A percentile compares a stretch with the other conserved stretches of the same genome.
Conservation (phyloP, 2,888 invertebrate genomes). For the Apomyelois bistriatella region DNA sequence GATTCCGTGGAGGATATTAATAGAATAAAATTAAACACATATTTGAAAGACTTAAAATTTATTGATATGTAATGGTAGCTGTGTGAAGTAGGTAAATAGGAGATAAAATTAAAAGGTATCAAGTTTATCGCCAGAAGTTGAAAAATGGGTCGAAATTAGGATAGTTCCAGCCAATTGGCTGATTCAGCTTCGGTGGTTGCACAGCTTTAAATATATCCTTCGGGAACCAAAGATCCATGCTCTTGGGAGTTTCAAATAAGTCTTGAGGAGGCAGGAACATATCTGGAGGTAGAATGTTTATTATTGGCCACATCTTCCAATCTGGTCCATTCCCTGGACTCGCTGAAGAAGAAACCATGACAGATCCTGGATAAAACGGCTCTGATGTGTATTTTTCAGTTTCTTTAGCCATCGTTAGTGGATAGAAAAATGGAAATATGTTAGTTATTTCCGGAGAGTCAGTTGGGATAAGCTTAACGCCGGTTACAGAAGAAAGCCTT, state of each 20-base stretch:
- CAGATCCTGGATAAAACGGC: constrained; percentile 45
- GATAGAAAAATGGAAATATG: constrained; percentile 23
- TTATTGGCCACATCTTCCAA: constrained; percentile 23
- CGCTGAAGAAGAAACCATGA: constrained; percentile 45
- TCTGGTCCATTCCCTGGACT: constrained; percentile 31
- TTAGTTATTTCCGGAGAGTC: constrained; percentile 26
- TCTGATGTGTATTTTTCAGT: constrained; percentile 41
- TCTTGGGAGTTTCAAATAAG: constrained; percentile 30
- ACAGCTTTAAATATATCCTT: constrained; percentile 34
- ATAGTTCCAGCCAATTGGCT: constrained; percentile 39
- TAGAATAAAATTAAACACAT: too few relatives aligned
- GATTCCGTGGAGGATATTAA: too few relatives aligned
- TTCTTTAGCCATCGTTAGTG: constrained; percentile 38
- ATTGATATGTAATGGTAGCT: too few relatives aligned
- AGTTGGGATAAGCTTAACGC: constrained; percentile 43
- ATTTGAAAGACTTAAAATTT: too few relatives aligned
- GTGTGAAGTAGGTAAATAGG: too few relatives aligned
- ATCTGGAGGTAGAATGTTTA: constrained; percentile 26
- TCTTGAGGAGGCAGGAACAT: constrained; percentile 28
- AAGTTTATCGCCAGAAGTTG: constrained; percentile 34
- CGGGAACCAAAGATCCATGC: constrained; percentile 36
- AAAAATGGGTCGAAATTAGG: constrained; percentile 44
- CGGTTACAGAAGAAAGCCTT: constrained; percentile 45
- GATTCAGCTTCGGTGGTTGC: constrained; percentile 27
- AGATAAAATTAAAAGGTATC: neutral